phyloP scores from a whole-genome alignment of 1,140 invertebrate species.

The Drosophila carrolli region DNA sequence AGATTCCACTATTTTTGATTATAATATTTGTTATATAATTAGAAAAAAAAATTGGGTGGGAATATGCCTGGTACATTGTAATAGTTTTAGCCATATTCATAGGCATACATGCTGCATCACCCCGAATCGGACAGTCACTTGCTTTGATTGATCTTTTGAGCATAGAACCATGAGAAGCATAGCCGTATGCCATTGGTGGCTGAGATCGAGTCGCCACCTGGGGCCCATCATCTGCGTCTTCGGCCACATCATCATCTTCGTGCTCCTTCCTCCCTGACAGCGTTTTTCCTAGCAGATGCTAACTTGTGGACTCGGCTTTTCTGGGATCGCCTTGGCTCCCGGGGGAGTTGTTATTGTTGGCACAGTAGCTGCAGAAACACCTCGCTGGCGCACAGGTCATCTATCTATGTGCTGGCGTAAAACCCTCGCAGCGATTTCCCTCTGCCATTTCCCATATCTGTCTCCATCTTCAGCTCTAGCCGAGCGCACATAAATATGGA shows the following conservation, averaged over 20 bases:
- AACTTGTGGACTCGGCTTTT: conserved; percentile 28
- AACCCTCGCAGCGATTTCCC: conserved; percentile 9
- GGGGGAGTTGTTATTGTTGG: conserved; percentile 62
- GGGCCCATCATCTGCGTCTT: conserved; percentile 38
- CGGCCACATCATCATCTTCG: conserved; percentile 33
- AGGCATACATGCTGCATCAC: conserved; percentile 7
- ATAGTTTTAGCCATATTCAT: too few species aligned
- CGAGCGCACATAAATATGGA: conserved; percentile 70
- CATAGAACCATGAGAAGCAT: too few species aligned
- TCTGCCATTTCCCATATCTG: conserved; percentile 22
- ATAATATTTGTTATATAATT: too few species aligned
- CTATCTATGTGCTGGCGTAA: conserved; percentile 9
- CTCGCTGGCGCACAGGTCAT: conserved; percentile 60
- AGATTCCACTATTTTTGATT: too few species aligned
- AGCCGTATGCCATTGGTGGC: not conserved
- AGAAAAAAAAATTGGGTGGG: too few species aligned
- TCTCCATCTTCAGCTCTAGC: conserved; percentile 54
- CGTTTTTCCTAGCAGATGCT: conserved; percentile 38
- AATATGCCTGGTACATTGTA: too few species aligned
- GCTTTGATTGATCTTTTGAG: conserved; percentile 69
- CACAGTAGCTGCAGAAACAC: conserved; percentile 55
- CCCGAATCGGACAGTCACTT: conserved; percentile 15
- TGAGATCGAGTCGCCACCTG: conserved; percentile 60
- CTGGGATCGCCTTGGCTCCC: conserved; percentile 52
- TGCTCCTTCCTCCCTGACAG: not conserved